phyloP scores from a whole-genome alignment of 2,113 vertebrate species.

The Dasypus novemcinctus region DNA sequence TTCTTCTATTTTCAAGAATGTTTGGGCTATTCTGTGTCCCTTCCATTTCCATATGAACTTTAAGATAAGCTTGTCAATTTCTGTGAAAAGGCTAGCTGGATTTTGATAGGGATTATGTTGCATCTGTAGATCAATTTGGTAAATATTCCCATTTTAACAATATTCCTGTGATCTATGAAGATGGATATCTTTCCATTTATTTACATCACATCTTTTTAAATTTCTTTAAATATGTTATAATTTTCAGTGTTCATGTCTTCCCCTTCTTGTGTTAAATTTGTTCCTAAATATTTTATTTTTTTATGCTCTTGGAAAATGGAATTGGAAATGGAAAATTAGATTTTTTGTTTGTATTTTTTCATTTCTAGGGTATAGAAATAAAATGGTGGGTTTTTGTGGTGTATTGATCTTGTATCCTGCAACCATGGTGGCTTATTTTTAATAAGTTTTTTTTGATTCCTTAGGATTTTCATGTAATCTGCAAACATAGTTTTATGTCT shows the following conservation, averaged over 20 bases:
- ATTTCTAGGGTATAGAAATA: conserved; percentile 1
- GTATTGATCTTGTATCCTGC: neutral
- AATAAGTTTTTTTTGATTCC: neutral
- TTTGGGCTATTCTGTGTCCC: neutral
- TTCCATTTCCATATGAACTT: conserved; percentile 3
- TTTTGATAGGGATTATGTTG: neutral
- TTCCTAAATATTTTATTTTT: conserved; percentile 28
- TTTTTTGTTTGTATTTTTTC: neutral
- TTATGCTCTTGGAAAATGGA: neutral
- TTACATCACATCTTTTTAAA: conserved; percentile 4
- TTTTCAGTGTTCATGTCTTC: conserved; percentile 9
- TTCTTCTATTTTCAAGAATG: conserved; percentile 4
- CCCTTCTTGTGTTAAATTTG: neutral
- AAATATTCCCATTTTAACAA: neutral
- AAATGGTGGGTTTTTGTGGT: neutral
- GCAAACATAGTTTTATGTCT: neutral
- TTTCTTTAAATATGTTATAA: conserved; percentile 24
- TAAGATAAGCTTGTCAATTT: conserved; percentile 1
- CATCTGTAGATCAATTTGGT: neutral
- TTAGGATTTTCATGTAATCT: conserved; percentile 8
- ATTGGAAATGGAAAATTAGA: no score
- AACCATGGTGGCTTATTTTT: neutral
- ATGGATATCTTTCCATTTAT: conserved; percentile 23
- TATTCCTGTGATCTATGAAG: conserved; percentile 2
- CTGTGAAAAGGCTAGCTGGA: neutral